Evolutionary conservation across 1,140 invertebrate species (phyloP), one percentile per base, ranked within the genome.

Genomic region (Campoletis sonorensis): DNA sequence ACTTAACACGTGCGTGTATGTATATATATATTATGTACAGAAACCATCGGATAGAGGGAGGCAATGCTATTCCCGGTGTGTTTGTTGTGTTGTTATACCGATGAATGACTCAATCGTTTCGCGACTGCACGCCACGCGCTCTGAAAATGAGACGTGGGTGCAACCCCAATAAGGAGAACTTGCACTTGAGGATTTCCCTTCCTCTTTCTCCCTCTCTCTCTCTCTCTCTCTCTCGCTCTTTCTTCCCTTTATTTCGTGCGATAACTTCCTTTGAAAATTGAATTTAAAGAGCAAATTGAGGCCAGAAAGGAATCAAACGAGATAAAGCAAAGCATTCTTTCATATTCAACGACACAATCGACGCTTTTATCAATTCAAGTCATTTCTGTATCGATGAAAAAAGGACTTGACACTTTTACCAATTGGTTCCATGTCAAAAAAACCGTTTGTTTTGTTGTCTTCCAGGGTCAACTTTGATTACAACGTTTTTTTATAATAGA

Each of bases 61-160:
- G 70, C 54, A 23, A 61, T 75, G 51, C 51, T 8, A 33, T 13
- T 37, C 61, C 21, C 27, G 11, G 33, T 27, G 51, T 68, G 86
- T 90, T 88, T 89, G 87, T 88, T 86, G 85, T 90, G 87, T 90
- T 91, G 91, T 92, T 91, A 89, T 90, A 88, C 87, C 87, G 85
- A 79, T 88, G 88, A 92, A 90, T 92, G 89, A 92, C 85, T 91
- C 91, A 90, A 92, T 91, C 91, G 88, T 87, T 89, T 90, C 89
- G 86, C 84, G 86, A 88, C 88, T 86, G 85, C 85, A 85, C 82
- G 70, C 73, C 82, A 51, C 81, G 70, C 82, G 72, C 81, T 64
- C 15, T 40, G 71, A 73, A 72, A 33, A 37, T 27, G 49, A 33
- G 33, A 37, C 49, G n/a, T 79, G 79, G 80, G 79, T 84, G 78